Evolutionary conservation across 2,888 invertebrate genomes (phyloP).

Genomic region (Eucera pruinosa): DNA sequence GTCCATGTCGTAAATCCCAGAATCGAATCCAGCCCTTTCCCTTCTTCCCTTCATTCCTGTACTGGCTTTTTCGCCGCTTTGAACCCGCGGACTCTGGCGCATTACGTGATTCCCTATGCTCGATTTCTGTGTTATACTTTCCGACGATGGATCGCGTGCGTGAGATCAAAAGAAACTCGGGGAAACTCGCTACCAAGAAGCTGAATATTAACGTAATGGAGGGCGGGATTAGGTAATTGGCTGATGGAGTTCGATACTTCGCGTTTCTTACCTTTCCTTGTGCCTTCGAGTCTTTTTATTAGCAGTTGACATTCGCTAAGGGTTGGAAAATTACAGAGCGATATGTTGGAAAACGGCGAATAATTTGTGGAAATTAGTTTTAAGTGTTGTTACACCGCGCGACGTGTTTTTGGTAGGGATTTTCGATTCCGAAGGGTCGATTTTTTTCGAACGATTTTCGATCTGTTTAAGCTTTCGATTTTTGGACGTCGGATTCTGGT

Average conservation of each 20-base stretch:
- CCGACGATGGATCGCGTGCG: slow-evolving; percentile 16
- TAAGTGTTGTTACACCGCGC: too few species aligned
- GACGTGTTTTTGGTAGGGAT: too few species aligned
- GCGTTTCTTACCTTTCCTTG: neutral
- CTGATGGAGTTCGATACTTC: neutral
- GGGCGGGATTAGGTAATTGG: slow-evolving; percentile 1
- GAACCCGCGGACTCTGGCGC: slow-evolving; percentile 23
- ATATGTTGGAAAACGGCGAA: too few species aligned
- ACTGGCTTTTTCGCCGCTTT: slow-evolving; percentile 28
- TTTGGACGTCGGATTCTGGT: too few species aligned
- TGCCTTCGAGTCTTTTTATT: too few species aligned
- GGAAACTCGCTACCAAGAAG: neutral
- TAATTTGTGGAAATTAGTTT: too few species aligned
- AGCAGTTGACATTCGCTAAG: too few species aligned
- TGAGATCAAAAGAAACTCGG: slow-evolving; percentile 21
- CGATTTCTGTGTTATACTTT: slow-evolving; percentile 64
- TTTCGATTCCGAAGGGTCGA: too few species aligned
- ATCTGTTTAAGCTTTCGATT: too few species aligned
- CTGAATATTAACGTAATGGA: neutral
- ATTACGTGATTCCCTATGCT: slow-evolving; percentile 66
- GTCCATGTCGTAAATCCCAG: slow-evolving; percentile 69
- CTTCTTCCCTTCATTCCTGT: slow-evolving; percentile 14
- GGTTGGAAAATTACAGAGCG: too few species aligned
- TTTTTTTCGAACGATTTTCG: too few species aligned
- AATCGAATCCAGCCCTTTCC: slow-evolving; percentile 69